phyloP scores from a whole-genome alignment of 2,888 invertebrate species.

The Falcaria lacertinaria region DNA sequence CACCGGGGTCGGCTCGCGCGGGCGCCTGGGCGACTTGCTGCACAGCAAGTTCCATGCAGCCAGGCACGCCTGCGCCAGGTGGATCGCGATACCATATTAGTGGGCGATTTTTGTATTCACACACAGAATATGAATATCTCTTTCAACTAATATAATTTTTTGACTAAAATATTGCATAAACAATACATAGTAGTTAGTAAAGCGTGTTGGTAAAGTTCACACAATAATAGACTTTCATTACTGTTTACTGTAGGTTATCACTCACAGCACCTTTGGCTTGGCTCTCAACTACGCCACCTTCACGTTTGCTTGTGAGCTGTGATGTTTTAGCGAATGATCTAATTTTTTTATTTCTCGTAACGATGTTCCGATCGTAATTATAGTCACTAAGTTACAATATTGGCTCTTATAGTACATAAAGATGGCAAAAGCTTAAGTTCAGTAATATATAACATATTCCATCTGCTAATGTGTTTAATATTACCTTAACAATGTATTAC shows the following conservation, averaged over 20 bases:
- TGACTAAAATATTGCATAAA: constrained; percentile 30
- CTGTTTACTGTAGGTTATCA: constrained; percentile 47
- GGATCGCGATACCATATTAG: constrained; percentile 58
- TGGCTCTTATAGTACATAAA: constrained; percentile 44
- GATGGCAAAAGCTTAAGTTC: constrained; percentile 33
- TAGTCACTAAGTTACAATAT: constrained; percentile 60
- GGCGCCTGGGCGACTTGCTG: constrained; percentile 75
- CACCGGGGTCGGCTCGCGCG: constrained; percentile 34
- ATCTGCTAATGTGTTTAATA: background rate
- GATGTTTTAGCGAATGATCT: constrained; percentile 62
- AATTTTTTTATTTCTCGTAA: constrained; percentile 49
- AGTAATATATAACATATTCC: constrained; percentile 1
- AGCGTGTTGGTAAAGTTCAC: background rate
- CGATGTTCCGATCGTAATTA: constrained; percentile 50
- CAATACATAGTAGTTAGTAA: constrained; percentile 12
- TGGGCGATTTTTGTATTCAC: constrained; percentile 73
- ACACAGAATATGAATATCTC: constrained; percentile 68
- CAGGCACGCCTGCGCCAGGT: constrained; percentile 63
- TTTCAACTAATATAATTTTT: constrained; percentile 61
- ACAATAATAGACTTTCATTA: constrained; percentile 28
- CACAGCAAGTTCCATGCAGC: constrained; percentile 70
- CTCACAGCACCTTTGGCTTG: constrained; percentile 58
- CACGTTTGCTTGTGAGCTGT: constrained; percentile 71
- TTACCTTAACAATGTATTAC: background rate
- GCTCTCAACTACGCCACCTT: constrained; percentile 47